These are phyloP conservation scores for Calliopsis andreniformis DNA, from an alignment of 1,140 invertebrate genomes.

Conservation along the genomic window DNA sequence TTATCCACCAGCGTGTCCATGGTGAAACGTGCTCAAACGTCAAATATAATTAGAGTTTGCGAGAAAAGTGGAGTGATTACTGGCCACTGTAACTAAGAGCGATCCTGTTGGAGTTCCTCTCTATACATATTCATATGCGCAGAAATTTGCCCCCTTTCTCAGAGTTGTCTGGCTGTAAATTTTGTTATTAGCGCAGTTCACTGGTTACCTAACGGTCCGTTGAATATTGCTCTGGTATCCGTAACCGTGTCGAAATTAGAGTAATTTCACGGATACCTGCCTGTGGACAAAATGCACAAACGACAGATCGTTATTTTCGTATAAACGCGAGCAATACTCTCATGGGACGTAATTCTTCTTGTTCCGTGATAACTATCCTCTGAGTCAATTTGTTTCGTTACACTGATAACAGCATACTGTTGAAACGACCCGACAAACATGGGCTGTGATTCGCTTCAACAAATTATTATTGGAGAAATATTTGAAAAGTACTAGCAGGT, in stretches of 20 bases:
- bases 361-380: not conserved
- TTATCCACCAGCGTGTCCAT: not conserved
- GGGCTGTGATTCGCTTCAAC: not conserved
- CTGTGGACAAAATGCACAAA: not conserved
- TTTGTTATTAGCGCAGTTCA: conserved; percentile 59
- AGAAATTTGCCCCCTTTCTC: not conserved
- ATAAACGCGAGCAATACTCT: not conserved
- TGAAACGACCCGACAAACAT: no score
- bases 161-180: conserved; percentile 48
- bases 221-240: conserved; percentile 47
- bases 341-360: not conserved
- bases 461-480: not conserved
- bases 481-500: no score
- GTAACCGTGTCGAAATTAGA: not conserved
- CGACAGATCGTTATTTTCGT: not conserved
- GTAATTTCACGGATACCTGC: conserved; percentile 50
- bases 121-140: conserved; percentile 35
- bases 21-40: not conserved
- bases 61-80: conserved; percentile 20
- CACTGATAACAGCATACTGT: no score
- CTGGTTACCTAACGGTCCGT: conserved; percentile 56
- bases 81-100: not conserved
- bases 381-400: not conserved
- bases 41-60: conserved; percentile 15
- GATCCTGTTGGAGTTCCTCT: not conserved